Base-by-base conservation (phyloP, 92 coral and sea anemone genomes). In the Desmophyllum pertusum region DNA sequence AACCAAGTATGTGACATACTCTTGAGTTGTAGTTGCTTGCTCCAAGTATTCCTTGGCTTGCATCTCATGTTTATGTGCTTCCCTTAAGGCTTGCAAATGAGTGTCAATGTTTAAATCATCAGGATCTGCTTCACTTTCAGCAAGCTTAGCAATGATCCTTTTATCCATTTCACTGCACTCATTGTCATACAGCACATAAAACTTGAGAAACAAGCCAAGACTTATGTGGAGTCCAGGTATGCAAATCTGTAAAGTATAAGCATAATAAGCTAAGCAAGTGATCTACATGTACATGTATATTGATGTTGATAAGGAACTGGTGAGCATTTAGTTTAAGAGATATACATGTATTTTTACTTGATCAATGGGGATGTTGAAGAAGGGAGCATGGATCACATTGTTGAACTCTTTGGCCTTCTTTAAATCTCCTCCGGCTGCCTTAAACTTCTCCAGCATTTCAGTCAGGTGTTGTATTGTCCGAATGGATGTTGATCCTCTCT, bases 171-270 rank as follows among this genome's bases (percentile, higher is more conserved):
- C 76, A 71, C 51, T 38, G 51, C 76, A 71, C 14, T 5, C 76
- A 37, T 71, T 71, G 7, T 37, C 76, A 25, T 37, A 38, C 25
- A 71, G 50, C 23, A 37, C 79, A 50, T 14, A 75, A 75, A 46
- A 75, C 64, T 75, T 75, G 39, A 50, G 40, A 75, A 75, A 75
- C 42, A 75, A 30, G 38, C 64, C 65, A 46, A 75, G 79, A 64
- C 79, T 75, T 3, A 75, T 75, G 79, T 75, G 79, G n/a, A 75
- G 79, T 3, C 79, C 41, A 30, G 79, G 79, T 6, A 75, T 50
- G 64, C 64, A 75, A 29, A 75, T 75, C 79, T 75, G n/a, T n/a
- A 55, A 55, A 50, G 39, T 29, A 36, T 0, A 38, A 37, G n/a
- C n/a, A 36, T 0, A 40, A 45, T 68, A 25, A 46, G n/a, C n/a